phyloP scores from a whole-genome alignment of 2,888 invertebrate species.

The Listrodromus nycthemerus region DNA sequence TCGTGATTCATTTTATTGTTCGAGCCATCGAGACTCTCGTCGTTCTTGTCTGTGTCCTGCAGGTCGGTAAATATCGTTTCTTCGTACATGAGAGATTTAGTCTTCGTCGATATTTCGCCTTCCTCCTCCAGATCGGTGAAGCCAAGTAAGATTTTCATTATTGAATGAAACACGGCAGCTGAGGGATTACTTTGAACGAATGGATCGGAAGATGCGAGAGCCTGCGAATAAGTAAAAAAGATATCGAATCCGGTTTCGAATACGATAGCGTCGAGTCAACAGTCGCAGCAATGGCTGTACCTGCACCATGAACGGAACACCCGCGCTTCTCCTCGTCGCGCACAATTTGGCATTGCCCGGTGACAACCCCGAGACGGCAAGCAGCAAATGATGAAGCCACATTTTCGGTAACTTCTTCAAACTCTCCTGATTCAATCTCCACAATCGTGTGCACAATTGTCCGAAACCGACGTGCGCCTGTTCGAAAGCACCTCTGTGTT shows the following conservation, averaged over 20 bases:
- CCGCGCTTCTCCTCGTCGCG: slow-evolving; percentile 96
- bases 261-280: background rate
- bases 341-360: slow-evolving; percentile 87
- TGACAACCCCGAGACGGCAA: slow-evolving; percentile 85
- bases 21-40: slow-evolving; percentile 34
- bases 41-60: slow-evolving; percentile 56
- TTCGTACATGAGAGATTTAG: slow-evolving; percentile 73
- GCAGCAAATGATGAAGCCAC: slow-evolving; percentile 88
- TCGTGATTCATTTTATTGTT: slow-evolving; percentile 41
- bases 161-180: slow-evolving; percentile 77
- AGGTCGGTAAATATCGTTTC: slow-evolving; percentile 74
- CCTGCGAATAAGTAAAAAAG: slow-evolving; percentile 85
- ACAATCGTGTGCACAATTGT: slow-evolving; percentile 89
- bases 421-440: slow-evolving; percentile 84
- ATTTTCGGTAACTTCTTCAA: slow-evolving; percentile 87
- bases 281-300: slow-evolving; percentile 81
- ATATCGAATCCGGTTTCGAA: background rate
- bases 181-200: slow-evolving; percentile 86
- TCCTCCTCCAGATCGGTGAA: slow-evolving; percentile 74
- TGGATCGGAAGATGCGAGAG: slow-evolving; percentile 91
- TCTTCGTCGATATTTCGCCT: slow-evolving; percentile 62
- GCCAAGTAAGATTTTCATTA: slow-evolving; percentile 80
- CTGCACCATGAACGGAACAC: slow-evolving; percentile 96
- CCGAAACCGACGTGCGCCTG: slow-evolving; percentile 96
- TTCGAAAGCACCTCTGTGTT: slow-evolving; percentile 99